Evolutionary conservation across 2,797 vertebrate species (phyloP).

Genomic region (Pangasius larnaudii): DNA sequence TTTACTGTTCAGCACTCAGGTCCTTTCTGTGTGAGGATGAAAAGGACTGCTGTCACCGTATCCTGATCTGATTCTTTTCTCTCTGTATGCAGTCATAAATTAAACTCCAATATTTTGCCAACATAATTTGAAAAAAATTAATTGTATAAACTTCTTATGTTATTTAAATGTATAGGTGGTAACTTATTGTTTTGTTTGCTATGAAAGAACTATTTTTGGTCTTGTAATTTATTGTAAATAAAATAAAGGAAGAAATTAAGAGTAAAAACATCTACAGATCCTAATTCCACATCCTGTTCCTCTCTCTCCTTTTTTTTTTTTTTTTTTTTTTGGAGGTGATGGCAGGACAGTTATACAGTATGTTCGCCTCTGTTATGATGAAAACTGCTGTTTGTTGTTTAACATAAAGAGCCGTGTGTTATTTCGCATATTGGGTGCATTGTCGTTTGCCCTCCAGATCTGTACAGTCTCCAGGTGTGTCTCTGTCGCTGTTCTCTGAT

Average conservation of each 20-base stretch:
- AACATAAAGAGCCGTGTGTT: constrained; percentile 7
- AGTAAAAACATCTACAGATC: not conserved
- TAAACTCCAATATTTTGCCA: not conserved
- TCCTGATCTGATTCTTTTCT: not conserved
- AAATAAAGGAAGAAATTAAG: no score
- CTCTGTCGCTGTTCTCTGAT: constrained; percentile 31
- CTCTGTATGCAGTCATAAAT: not conserved
- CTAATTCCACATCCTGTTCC: not conserved
- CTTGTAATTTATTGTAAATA: not conserved
- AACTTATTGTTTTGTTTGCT: not conserved
- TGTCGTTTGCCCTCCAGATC: constrained; percentile 34
- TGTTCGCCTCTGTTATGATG: constrained; percentile 1
- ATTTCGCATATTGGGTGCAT: constrained; percentile 39
- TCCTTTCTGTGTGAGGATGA: constrained; percentile 23
- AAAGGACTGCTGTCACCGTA: constrained; percentile 29
- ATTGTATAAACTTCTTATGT: not conserved
- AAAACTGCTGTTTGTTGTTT: constrained; percentile 8
- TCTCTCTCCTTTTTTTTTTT: not conserved
- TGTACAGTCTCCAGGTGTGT: constrained; percentile 31
- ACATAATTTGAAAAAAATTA: not conserved
- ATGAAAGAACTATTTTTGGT: not conserved
- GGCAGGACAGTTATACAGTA: not conserved
- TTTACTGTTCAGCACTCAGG: constrained; percentile 71
- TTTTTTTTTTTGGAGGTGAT: not conserved
- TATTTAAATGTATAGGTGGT: no score